phyloP scores from a whole-genome alignment of 2,888 invertebrate genomes.

The Meganola albula region DNA sequence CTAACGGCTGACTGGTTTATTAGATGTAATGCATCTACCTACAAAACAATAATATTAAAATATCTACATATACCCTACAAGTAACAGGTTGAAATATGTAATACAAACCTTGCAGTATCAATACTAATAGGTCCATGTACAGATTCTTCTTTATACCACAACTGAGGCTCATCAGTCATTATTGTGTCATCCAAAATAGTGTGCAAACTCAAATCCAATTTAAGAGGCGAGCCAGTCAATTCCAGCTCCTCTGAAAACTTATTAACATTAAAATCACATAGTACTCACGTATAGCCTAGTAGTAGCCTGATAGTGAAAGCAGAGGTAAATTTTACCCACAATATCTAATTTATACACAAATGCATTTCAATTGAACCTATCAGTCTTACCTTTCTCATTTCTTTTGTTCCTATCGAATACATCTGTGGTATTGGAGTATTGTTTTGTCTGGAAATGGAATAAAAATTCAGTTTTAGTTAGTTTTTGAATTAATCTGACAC shows the following conservation, averaged over 20 bases:
- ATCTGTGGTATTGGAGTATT: constrained; percentile 20
- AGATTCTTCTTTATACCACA: constrained; percentile 67
- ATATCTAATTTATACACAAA: too few species aligned
- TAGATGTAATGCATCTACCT: too few species aligned
- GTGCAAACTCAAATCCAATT: constrained; percentile 69
- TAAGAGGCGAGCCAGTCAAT: constrained; percentile 72
- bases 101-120: constrained; percentile 55
- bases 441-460: constrained; percentile 41
- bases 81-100: too few species aligned
- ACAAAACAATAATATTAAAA: too few species aligned
- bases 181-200: constrained; percentile 65
- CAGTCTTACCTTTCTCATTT: constrained; percentile 44
- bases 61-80: too few species aligned
- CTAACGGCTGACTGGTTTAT: too few species aligned
- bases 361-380: too few species aligned
- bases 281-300: too few species aligned
- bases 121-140: constrained; percentile 54
- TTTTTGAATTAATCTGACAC: neutral
- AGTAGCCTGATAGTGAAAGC: too few species aligned
- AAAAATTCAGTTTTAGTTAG: neutral
- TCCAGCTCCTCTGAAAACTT: constrained; percentile 64
- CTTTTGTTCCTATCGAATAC: constrained; percentile 24
- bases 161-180: constrained; percentile 59
- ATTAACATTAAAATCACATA: too few species aligned
- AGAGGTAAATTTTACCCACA: too few species aligned